Conservation (phyloP, 1,140 invertebrate genomes). For the Diorhabda sublineata region DNA sequence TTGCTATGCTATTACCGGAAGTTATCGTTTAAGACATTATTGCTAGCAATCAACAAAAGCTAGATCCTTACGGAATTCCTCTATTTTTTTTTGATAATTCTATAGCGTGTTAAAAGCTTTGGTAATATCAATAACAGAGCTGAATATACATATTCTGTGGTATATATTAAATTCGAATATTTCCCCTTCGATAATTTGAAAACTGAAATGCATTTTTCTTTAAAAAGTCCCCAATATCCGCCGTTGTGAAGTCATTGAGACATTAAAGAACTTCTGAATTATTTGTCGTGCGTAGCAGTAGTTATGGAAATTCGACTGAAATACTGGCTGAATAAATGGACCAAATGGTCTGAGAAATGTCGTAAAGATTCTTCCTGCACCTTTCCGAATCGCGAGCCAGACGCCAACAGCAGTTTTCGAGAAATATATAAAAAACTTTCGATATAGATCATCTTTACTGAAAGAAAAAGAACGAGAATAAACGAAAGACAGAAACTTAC, state of each 20-base stretch:
- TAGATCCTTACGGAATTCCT: too few species aligned
- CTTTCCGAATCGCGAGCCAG: constrained; percentile 25
- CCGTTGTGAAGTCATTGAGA: constrained; percentile 17
- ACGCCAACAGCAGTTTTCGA: constrained; percentile 22
- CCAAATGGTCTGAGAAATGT: constrained; percentile 39
- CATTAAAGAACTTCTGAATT: constrained; percentile 27
- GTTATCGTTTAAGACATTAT: too few species aligned
- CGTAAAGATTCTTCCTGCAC: constrained; percentile 31
- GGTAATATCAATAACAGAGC: too few species aligned
- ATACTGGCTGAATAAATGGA: constrained; percentile 39
- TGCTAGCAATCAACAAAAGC: too few species aligned
- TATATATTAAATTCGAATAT: too few species aligned
- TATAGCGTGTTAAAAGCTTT: too few species aligned
- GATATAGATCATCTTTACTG: constrained; percentile 12
- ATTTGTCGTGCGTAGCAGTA: constrained; percentile 33
- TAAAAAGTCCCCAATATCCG: constrained; percentile 12
- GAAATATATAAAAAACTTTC: constrained; percentile 10
- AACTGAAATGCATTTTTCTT: constrained; percentile 6
- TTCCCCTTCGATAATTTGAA: constrained; percentile 5
- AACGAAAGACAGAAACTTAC: too few species aligned
- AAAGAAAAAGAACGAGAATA: too few species aligned
- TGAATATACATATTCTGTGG: too few species aligned
- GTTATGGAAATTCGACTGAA: constrained; percentile 39
- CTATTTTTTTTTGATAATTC: too few species aligned
- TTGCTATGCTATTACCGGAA: too few species aligned